Percentiles rank a stretch among this genome's conserved stretches.
Conservation (phyloP, 2,797 vertebrate genomes). For the Enteromius unitaeniatus region DNA sequence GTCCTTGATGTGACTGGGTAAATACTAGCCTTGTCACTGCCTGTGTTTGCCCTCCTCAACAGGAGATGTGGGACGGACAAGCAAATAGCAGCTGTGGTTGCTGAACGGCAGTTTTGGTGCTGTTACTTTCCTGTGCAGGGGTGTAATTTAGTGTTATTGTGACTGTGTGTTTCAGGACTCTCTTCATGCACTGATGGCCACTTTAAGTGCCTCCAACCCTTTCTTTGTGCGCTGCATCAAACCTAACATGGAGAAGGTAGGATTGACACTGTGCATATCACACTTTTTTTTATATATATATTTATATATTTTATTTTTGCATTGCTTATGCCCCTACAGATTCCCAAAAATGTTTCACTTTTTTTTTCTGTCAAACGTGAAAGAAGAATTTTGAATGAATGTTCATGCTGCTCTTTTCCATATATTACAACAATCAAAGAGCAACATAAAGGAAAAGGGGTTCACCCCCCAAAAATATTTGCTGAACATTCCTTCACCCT, state of each 20-base stretch:
- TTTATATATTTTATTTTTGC: no score
- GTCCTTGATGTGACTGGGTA: slow-evolving; percentile 62
- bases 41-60: slow-evolving; percentile 38
- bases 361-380: no score
- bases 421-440: no score
- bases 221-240: slow-evolving; percentile 96
- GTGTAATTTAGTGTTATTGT: slow-evolving; percentile 41
- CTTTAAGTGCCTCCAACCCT: slow-evolving; percentile 89
- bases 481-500: no score
- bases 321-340: no score
- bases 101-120: slow-evolving; percentile 30
- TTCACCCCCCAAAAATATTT: no score
- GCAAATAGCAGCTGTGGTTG: slow-evolving; percentile 43
- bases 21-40: slow-evolving; percentile 45
- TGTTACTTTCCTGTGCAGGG: slow-evolving; percentile 22
- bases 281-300: not conserved
- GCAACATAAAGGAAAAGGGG: no score
- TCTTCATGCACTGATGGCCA: slow-evolving; percentile 91
- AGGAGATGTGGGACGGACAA: slow-evolving; percentile 19
- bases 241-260: slow-evolving; percentile 92
- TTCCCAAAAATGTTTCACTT: no score
- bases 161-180: slow-evolving; percentile 81
- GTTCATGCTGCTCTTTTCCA: no score
- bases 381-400: no score
- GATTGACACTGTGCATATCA: slow-evolving; percentile 47